phyloP scores from a whole-genome alignment of 2,888 invertebrate genomes.

The Zootermopsis nevadensis region DNA sequence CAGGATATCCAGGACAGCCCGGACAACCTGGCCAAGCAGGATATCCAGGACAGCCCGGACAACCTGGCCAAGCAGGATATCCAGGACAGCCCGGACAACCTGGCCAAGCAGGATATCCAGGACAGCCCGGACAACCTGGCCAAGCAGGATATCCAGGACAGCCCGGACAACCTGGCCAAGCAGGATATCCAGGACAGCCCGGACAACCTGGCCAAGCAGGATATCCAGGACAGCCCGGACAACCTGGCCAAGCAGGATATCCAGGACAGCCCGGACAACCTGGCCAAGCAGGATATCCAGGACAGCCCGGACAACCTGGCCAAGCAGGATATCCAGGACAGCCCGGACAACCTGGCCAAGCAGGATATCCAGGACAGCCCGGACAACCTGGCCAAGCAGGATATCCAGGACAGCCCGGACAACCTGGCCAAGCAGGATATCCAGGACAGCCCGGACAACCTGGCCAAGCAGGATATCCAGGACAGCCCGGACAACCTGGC shows the following conservation, averaged over 20 bases:
- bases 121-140: not conserved
- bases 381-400: not conserved
- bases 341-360: not conserved
- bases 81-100: conserved; percentile 58
- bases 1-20: conserved; percentile 54
- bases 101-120: not conserved
- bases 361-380: not conserved
- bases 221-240: not conserved
- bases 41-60: conserved; percentile 57
- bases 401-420: not conserved
- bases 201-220: not conserved
- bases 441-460: not conserved
- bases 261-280: conserved; percentile 2
- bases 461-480: not conserved
- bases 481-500: not conserved
- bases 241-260: not conserved
- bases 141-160: not conserved
- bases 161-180: not conserved
- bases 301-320: not conserved
- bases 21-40: conserved; percentile 58
- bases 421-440: not conserved
- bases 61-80: conserved; percentile 63
- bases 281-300: not conserved
- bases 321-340: not conserved
- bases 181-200: not conserved